Base-by-base conservation (phyloP, 2,113 vertebrate species). In the Chaenocephalus aceratus region DNA sequence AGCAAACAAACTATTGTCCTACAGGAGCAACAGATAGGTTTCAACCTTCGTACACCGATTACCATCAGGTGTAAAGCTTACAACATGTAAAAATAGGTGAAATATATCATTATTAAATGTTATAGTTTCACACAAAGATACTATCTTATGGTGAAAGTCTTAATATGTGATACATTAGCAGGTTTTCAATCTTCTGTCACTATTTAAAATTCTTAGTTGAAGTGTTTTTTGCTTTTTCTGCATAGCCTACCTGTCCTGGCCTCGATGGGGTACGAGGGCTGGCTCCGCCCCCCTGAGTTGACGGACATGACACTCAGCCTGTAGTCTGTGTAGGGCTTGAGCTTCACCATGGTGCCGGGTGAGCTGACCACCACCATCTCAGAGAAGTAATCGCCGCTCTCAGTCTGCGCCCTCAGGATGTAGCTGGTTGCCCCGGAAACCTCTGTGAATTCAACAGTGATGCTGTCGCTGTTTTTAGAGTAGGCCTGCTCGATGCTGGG, bases 401-500 rank as follows among this genome's bases (percentile, higher is more conserved):
- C 72, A 0, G 94, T 92, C 89, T 95, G 82, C 3, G 96, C 96
- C 23, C 95, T 94, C 66, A 99, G 89, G 66, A 97, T 88, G 68
- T 98, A 99, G 86, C 93, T 48, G 60, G 91, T 96, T 54, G 97
- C 97, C 48, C 96, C 97, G 0, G 92, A 70, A 64, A 96, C 95
- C 0, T 91, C 78, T 6, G 77, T 89, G 93, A 97, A 98, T 83
- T 97, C 96, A 88, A 97, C 97, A 5, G 96, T 98, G 94, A 98
- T 96, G 79, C 97, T 97, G 88, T 92, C 90, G 82, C 97, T 97
- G 49, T 95, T 75, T 89, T 98, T 98, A 74, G 97, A 98, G 91
- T 97, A 97, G 51, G 94, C 96, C 82, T 95, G 89, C 6, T 94
- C 76, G 65, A 97, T 96, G 66, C 82, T 80, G 45, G 98, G 97